Evolutionary conservation across 2,888 invertebrate species (phyloP).

Genomic region (Habrosyne pyritoides): DNA sequence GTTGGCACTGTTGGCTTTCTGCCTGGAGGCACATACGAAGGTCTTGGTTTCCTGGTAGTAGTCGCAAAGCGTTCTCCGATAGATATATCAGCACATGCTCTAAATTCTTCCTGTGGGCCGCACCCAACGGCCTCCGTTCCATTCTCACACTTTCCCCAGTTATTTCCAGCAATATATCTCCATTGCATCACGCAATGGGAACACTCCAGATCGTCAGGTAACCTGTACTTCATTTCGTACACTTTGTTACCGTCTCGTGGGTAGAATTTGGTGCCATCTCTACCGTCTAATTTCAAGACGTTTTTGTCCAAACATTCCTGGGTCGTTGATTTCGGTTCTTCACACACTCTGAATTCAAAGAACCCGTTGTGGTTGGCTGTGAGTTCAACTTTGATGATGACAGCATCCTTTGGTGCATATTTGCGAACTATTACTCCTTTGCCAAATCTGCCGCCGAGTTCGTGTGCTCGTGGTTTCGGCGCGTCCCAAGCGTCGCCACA

Average conservation of each 20-base stretch:
- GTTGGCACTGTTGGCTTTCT: slow-evolving; percentile 70
- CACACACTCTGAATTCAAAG: slow-evolving; percentile 93
- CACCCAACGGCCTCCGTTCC: slow-evolving; percentile 92
- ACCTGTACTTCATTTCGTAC: slow-evolving; percentile 88
- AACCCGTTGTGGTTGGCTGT: slow-evolving; percentile 94
- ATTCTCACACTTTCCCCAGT: slow-evolving; percentile 90
- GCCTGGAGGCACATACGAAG: slow-evolving; percentile 70
- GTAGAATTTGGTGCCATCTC: slow-evolving; percentile 85
- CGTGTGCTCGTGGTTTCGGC: slow-evolving; percentile 88
- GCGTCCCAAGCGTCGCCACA: slow-evolving; percentile 94
- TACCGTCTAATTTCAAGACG: slow-evolving; percentile 83
- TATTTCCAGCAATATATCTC: slow-evolving; percentile 94
- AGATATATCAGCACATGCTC: slow-evolving; percentile 92
- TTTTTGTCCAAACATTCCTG: slow-evolving; percentile 91
- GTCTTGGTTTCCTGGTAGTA: slow-evolving; percentile 72
- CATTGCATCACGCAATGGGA: slow-evolving; percentile 94
- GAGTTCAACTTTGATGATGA: slow-evolving; percentile 91
- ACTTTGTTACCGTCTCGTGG: slow-evolving; percentile 91
- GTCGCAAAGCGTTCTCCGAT: slow-evolving; percentile 84
- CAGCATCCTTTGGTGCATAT: slow-evolving; percentile 87
- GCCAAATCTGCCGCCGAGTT: slow-evolving; percentile 92
- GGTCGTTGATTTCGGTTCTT: slow-evolving; percentile 86
- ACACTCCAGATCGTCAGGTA: slow-evolving; percentile 87
- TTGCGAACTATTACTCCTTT: slow-evolving; percentile 92
- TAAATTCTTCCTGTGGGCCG: slow-evolving; percentile 94